phyloP scores from a whole-genome alignment of 2,113 vertebrate genomes.

The Chloropsis cyanopogon region DNA sequence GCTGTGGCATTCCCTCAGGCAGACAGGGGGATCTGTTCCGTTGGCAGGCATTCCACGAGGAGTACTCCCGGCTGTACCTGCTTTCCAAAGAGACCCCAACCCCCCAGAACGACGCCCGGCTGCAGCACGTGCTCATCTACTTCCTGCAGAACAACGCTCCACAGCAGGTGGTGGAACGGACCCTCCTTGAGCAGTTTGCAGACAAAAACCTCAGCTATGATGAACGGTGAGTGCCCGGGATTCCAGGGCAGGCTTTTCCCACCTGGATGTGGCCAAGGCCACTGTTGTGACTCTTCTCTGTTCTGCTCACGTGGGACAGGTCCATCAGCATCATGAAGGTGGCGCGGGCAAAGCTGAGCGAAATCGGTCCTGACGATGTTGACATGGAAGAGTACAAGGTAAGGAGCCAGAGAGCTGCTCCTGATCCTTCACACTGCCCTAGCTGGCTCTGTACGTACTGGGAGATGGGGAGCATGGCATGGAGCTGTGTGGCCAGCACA shows the following conservation, averaged over 20 bases:
- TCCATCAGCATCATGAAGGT: slow-evolving; percentile 97
- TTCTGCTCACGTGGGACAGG: slow-evolving; percentile 52
- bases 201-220: slow-evolving; percentile 96
- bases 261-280: fast-evolving
- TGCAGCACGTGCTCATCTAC: slow-evolving; percentile 93
- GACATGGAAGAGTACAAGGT: slow-evolving; percentile 97
- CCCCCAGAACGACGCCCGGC: slow-evolving; percentile 82
- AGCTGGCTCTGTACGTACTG: background rate
- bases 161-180: slow-evolving; percentile 87
- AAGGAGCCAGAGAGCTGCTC: background rate
- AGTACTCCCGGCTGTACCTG: slow-evolving; percentile 77
- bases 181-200: slow-evolving; percentile 92
- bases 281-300: background rate
- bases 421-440: background rate
- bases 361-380: slow-evolving; percentile 92
- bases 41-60: background rate
- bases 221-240: slow-evolving; percentile 75
- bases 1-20: fast-evolving
- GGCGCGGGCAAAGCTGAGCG: slow-evolving; percentile 86
- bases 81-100: slow-evolving; percentile 84
- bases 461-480: fast-evolving
- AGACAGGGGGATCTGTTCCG: fast-evolving
- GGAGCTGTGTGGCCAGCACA: background rate
- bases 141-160: slow-evolving; percentile 92
- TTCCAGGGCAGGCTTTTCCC: background rate